Evolutionary conservation across 2,888 invertebrate species (phyloP), one percentile per base, ranked within the genome.

Genomic region (Elegia similella): DNA sequence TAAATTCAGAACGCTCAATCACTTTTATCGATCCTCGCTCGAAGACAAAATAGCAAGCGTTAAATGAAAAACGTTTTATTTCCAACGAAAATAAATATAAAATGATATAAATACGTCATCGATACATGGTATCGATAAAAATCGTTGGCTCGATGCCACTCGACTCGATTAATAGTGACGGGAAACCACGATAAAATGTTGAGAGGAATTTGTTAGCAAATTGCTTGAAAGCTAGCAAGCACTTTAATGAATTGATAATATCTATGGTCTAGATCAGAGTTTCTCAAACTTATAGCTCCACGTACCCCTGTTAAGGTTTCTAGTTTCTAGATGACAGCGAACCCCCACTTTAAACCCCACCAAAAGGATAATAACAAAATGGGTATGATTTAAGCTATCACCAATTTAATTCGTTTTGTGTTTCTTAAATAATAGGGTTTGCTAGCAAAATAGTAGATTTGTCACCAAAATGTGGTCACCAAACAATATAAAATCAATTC

Each of bases 131-230:
- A 58, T 58, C 52, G 57, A 61, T 64, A 58, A 62, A 61, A 62
- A 60, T 58, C 15, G 55, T 62, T 62, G 63, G 64, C 61, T 6
- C 16, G 16, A 34, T 15, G 59, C 64, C 62, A 61, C 54, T 29
- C 43, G 30, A 10, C 63, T 62, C 66, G 63, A 65, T 70, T 69
- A 64, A 63, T 69, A 70, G 52, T 53, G 52, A 42, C 10, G 42
- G 42, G 30, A 16, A 17, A 16, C 15, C 23, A 23, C 42, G 42
- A 53, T 29, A 52, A 42, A 34, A 34, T 17, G 50, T 34, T 34
- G 32, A 6, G 1, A 8, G n/a, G n/a, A 38, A 38, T 38, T 38
- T 38, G 50, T 32, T 48, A 8, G 23, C 23, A 2, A 10, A 17
- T 10, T 6, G 16, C n/a, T 23, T 46, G 46, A 38, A 12, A 38